Evolutionary conservation across 2,113 vertebrate species (phyloP).

Genomic region (Pao palembangensis): DNA sequence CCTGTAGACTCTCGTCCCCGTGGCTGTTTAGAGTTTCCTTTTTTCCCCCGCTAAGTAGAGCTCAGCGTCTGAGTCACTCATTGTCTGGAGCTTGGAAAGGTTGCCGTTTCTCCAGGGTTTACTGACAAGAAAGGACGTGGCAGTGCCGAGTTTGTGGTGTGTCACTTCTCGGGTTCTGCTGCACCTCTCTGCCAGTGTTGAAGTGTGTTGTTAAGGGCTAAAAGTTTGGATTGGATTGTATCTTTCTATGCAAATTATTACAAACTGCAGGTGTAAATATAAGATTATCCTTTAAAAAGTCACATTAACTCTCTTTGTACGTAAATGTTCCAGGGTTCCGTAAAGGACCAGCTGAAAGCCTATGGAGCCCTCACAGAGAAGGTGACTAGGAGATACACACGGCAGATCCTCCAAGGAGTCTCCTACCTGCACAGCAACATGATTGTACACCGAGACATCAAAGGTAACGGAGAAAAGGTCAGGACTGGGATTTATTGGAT

Average conservation of each 20-base stretch:
- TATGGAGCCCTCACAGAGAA: conserved; percentile 89
- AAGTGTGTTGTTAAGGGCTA: conserved; percentile 34
- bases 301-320: neutral
- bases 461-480: conserved; percentile 75
- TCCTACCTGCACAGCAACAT: conserved; percentile 92
- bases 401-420: conserved; percentile 90
- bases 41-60: conserved; percentile 8
- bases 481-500: conserved; percentile 30
- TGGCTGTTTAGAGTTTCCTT: conserved; percentile 48
- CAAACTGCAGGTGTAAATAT: too few relatives aligned
- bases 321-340: conserved; percentile 78
- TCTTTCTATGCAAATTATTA: too few relatives aligned
- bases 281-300: neutral
- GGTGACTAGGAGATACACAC: conserved; percentile 85
- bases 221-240: too few relatives aligned
- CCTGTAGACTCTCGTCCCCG: conserved; percentile 30
- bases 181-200: conserved; percentile 22
- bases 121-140: conserved; percentile 35
- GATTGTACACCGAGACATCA: conserved; percentile 93
- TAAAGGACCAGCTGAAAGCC: conserved; percentile 89
- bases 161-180: conserved; percentile 20
- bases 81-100: conserved; percentile 65
- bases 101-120: conserved; percentile 52
- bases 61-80: conserved; percentile 65
- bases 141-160: conserved; percentile 46